Evolutionary conservation across 1,140 invertebrate species (phyloP).

Genomic region (Diabrotica virgifera): DNA sequence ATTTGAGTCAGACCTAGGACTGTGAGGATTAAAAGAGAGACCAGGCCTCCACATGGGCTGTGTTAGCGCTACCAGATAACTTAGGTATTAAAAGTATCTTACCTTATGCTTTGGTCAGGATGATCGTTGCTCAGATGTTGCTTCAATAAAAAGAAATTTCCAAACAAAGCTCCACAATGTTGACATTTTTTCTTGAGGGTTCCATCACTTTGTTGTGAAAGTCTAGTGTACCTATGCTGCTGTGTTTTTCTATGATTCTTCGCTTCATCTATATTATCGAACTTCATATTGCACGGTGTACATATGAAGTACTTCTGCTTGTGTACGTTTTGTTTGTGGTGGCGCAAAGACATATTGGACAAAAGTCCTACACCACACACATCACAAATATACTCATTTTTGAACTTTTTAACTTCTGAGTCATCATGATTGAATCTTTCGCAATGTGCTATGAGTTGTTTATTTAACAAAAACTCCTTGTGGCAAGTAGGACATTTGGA

Average conservation of each 20-base stretch:
- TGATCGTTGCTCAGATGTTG: conserved; percentile 65
- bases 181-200: conserved; percentile 54
- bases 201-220: conserved; percentile 31
- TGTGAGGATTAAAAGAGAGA: no score
- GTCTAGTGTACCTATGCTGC: conserved; percentile 54
- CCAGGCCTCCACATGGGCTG: no score
- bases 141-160: conserved; percentile 59
- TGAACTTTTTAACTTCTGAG: conserved; percentile 19
- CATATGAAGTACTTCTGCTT: conserved; percentile 63
- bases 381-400: conserved; percentile 48
- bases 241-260: conserved; percentile 63
- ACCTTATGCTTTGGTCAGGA: conserved; percentile 56
- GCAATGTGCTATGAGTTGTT: conserved; percentile 65
- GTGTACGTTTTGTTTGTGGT: conserved; percentile 59
- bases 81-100: conserved; percentile 15
- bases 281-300: conserved; percentile 62
- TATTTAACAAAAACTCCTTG: conserved; percentile 65
- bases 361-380: conserved; percentile 57
- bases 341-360: conserved; percentile 62
- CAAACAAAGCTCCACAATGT: conserved; percentile 57
- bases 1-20: no score
- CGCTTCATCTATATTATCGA: conserved; percentile 59
- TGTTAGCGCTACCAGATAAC: neutral
- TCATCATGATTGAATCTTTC: conserved; percentile 52
- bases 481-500: conserved; percentile 62